phyloP scores from a whole-genome alignment of 2,888 invertebrate species.

The Trichogramma evanescens region DNA sequence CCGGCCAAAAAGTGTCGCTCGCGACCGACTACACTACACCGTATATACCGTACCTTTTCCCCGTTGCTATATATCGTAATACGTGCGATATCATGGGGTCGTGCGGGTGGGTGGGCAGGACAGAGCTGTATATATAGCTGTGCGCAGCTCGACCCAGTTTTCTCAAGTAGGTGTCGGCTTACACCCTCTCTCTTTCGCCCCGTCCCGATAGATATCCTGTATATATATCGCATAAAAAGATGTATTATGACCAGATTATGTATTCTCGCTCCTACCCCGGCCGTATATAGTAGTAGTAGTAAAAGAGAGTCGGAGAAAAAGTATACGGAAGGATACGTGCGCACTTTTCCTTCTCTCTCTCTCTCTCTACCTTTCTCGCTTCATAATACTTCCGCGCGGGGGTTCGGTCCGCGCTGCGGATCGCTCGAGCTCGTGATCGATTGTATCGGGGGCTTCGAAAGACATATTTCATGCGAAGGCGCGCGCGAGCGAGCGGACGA shows the following conservation, averaged over 20 bases:
- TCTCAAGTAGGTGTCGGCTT: conserved; percentile 27
- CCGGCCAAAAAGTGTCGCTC: conserved; percentile 21
- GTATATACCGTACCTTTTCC: too few species aligned
- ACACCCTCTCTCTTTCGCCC: conserved; percentile 7
- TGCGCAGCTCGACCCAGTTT: conserved; percentile 21
- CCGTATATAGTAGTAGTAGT: neutral
- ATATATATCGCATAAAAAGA: conserved; percentile 5
- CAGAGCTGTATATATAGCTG: too few species aligned
- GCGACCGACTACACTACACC: too few species aligned
- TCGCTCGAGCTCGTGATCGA: too few species aligned
- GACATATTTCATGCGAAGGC: too few species aligned
- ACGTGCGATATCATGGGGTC: conserved; percentile 19
- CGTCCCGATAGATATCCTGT: too few species aligned
- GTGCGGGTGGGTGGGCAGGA: too few species aligned
- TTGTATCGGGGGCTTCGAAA: too few species aligned
- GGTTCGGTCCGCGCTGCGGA: too few species aligned
- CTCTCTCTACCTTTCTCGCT: neutral
- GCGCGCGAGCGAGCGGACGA: too few species aligned
- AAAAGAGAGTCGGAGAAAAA: neutral
- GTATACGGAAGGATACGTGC: neutral
- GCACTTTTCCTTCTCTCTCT: neutral
- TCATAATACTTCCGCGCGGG: too few species aligned
- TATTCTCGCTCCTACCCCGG: neutral
- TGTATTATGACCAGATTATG: conserved; percentile 4
- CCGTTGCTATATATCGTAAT: too few species aligned